Evolutionary conservation across 2,113 vertebrate genomes (phyloP).

Genomic region (Paramormyrops kingsleyae): DNA sequence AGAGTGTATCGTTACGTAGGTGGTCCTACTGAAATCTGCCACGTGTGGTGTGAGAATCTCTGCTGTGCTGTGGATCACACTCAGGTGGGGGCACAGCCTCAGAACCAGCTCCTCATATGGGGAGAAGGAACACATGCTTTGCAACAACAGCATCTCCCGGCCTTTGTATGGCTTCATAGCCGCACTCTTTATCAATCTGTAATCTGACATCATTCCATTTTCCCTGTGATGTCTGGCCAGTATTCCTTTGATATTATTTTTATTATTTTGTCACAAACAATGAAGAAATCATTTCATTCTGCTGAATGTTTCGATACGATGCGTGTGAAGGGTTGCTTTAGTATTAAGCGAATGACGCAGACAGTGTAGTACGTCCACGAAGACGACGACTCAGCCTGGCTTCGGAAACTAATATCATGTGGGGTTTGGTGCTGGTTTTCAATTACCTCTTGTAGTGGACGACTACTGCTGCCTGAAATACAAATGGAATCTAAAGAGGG

Average conservation of each 20-base stretch:
- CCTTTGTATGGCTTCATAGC: not conserved
- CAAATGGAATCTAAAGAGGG: not conserved
- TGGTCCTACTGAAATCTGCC: not conserved
- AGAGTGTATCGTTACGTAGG: not conserved
- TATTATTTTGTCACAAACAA: conserved; percentile 19
- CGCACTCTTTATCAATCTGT: not conserved
- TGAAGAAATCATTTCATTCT: conserved; percentile 8
- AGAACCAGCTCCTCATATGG: not conserved
- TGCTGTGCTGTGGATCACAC: not conserved
- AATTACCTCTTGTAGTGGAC: not conserved
- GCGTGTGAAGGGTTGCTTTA: not conserved
- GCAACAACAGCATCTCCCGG: not conserved
- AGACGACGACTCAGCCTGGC: not conserved
- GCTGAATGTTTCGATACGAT: not conserved
- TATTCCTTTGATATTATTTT: conserved; percentile 15
- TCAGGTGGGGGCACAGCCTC: not conserved
- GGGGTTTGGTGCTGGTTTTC: not conserved
- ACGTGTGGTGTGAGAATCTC: not conserved
- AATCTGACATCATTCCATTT: conserved; percentile 11
- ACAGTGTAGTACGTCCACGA: not conserved
- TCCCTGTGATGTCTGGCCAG: not conserved
- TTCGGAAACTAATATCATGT: not conserved
- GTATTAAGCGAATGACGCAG: not conserved
- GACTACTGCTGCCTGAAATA: not conserved
- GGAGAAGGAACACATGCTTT: not conserved